Conservation (phyloP, 2,797 vertebrate species). For the Chrysolophus pictus region DNA sequence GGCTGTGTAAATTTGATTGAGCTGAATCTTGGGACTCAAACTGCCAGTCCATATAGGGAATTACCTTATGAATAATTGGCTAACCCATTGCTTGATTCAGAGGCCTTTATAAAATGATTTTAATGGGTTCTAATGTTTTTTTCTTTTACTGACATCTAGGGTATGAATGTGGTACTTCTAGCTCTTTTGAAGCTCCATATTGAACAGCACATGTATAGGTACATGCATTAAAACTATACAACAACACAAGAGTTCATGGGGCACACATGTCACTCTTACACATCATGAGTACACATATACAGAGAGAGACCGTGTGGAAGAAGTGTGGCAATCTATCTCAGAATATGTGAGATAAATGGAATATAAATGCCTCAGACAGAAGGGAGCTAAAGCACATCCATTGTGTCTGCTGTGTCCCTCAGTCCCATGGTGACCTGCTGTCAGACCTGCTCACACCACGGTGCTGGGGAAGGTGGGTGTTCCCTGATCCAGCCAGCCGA, state of each 20-base stretch:
- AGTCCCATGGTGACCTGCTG: fast-evolving
- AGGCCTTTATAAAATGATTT: constrained; percentile 68
- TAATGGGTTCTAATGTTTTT: constrained; percentile 75
- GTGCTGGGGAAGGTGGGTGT: neutral
- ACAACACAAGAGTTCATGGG: neutral
- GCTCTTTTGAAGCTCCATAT: constrained; percentile 51
- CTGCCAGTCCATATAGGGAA: constrained; percentile 78
- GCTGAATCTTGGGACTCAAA: constrained; percentile 73
- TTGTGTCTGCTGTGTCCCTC: neutral
- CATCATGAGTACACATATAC: neutral
- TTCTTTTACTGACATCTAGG: constrained; percentile 76
- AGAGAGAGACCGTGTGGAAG: neutral
- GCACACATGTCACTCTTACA: neutral
- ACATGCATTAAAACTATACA: neutral
- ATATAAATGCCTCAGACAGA: neutral
- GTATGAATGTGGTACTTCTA: constrained; percentile 75
- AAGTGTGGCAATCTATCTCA: neutral
- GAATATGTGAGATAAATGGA: neutral
- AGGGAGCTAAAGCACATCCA: neutral
- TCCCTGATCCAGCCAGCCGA: neutral
- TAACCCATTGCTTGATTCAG: constrained; percentile 48
- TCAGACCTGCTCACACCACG: neutral
- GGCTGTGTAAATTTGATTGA: constrained; percentile 79
- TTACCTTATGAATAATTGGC: constrained; percentile 74
- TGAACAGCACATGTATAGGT: neutral